Conservation (phyloP, 2,888 invertebrate genomes). For the Trissolcus japonicus region DNA sequence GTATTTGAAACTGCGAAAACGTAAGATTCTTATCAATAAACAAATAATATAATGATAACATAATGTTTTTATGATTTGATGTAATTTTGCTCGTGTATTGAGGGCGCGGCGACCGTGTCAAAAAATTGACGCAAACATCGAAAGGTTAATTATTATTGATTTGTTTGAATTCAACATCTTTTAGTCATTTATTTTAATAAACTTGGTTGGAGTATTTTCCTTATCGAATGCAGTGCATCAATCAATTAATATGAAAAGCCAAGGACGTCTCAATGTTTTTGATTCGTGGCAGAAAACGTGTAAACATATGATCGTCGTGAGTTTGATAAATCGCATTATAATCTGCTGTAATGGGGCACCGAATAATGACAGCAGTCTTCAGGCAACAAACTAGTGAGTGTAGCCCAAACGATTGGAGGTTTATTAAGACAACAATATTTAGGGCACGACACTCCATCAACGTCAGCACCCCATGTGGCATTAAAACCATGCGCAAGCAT, state of each 20-base stretch:
- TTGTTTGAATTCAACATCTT: too few relatives aligned
- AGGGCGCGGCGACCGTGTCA: too few relatives aligned
- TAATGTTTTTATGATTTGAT: too few relatives aligned
- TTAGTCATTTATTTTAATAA: too few relatives aligned
- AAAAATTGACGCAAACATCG: too few relatives aligned
- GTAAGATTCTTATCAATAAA: too few relatives aligned
- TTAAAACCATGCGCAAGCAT: slow-evolving; percentile 54
- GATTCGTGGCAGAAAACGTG: slow-evolving; percentile 4
- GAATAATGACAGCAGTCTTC: slow-evolving; percentile 28
- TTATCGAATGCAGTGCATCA: not conserved
- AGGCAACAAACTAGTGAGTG: slow-evolving; percentile 5
- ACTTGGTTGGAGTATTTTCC: not conserved
- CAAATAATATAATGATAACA: too few relatives aligned
- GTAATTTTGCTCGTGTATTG: too few relatives aligned
- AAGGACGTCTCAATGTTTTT: not conserved
- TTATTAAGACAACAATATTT: slow-evolving; percentile 53
- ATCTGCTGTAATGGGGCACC: slow-evolving; percentile 13
- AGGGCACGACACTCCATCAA: slow-evolving; percentile 45
- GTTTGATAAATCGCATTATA: slow-evolving; percentile 35
- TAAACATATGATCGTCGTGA: not conserved
- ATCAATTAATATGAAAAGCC: slow-evolving; percentile 1
- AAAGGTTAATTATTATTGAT: too few relatives aligned
- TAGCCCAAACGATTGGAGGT: slow-evolving; percentile 39
- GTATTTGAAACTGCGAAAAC: too few relatives aligned
- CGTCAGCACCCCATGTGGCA: slow-evolving; percentile 34